Evolutionary conservation across 1,140 invertebrate genomes (phyloP), one percentile per base, ranked within the genome.

Genomic region (Papilio glaucus): DNA sequence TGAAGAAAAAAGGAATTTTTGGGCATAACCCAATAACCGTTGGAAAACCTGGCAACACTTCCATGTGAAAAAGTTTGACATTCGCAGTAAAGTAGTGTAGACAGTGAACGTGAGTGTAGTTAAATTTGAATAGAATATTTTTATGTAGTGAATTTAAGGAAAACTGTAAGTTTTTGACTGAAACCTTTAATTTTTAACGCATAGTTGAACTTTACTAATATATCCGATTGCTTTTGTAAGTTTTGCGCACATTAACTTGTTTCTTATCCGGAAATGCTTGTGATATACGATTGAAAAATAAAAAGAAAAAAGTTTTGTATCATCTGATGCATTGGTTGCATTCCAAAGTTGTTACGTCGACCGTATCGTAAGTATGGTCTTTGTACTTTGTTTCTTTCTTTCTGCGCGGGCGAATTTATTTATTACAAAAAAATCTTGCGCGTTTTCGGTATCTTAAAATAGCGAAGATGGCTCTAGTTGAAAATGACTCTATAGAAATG

Each of bases 91-190:
- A 90, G 85, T 89, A 71, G 85, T 88, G 85, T 80, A 81, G 77
- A 74, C 41, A 86, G 90, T 92, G 87, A 91, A 90, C 89, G 90
- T 92, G 86, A 89, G 85, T 89, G 85, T 85, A 73, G 79, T 86
- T 88, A 72, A 72, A 72, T 72, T 62, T 42, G 77, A 83, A 78
- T 79, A 74, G 77, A 83, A 77, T 84, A 86, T 84, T 89, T 90
- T 89, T 91, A 91, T 89, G 86, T 88, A 82, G 89, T 90, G 88
- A 81, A 80, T 82, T 65, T 74, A 77, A 80, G 70, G 60, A 84
- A 86, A 85, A 76, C 71, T 62, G 90, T 92, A 88, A 92, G 90
- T 92, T 85, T 65, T 85, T 88, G 76, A 90, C 73, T 81, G 79
- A 88, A 90, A 90, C 74, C 71, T 77, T 79, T 76, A 71, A 62